phyloP scores from a whole-genome alignment of 2,113 vertebrate species.

The Orycteropus afer region DNA sequence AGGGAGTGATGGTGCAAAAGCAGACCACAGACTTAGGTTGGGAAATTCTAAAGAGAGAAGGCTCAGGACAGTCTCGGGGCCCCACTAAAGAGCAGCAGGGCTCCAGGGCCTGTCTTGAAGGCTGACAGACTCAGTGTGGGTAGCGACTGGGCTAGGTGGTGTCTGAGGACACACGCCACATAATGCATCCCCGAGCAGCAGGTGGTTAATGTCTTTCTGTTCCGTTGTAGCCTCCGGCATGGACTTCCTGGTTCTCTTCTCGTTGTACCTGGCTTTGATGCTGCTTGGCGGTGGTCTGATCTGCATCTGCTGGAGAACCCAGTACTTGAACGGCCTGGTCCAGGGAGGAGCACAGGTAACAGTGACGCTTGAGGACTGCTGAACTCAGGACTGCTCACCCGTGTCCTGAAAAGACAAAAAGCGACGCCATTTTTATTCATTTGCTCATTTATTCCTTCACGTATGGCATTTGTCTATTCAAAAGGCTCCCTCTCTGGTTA shows the following conservation, averaged over 20 bases:
- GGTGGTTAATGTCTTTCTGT: background rate
- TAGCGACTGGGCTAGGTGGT: background rate
- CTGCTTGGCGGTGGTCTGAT: constrained; percentile 82
- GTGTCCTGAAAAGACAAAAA: background rate
- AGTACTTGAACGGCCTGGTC: constrained; percentile 20
- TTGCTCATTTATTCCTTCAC: background rate
- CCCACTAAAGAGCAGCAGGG: background rate
- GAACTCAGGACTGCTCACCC: background rate
- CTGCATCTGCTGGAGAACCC: constrained; percentile 86
- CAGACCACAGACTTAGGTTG: background rate
- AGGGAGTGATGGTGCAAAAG: background rate
- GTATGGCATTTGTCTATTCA: background rate
- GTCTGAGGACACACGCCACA: background rate
- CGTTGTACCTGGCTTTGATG: constrained; percentile 87
- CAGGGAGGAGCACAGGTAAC: constrained; percentile 67
- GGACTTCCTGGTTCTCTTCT: constrained; percentile 94
- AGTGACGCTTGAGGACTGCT: background rate
- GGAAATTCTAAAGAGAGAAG: background rate
- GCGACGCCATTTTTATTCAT: background rate
- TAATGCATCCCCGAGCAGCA: background rate
- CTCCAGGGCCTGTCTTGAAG: background rate
- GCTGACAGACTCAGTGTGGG: background rate
- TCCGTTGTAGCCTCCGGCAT: constrained; percentile 83
- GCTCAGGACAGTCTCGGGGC: background rate
- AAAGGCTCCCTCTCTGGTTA: background rate